These are phyloP conservation scores for Prunella himalayana DNA, from an alignment of 2,113 vertebrate species.

Conservation along the genomic window DNA sequence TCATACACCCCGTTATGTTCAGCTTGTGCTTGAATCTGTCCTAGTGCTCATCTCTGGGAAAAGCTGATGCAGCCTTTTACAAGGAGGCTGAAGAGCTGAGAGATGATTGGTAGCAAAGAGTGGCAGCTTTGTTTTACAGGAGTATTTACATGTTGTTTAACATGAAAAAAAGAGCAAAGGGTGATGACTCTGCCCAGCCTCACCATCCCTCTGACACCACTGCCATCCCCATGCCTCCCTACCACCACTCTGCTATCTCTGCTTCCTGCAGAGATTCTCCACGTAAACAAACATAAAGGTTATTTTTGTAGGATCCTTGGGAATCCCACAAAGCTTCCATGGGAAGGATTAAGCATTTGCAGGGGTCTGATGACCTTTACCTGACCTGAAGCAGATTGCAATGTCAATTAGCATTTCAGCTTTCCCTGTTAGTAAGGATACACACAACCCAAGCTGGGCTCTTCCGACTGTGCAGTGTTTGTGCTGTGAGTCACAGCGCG, in stretches of 20 bases:
- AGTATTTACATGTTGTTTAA: not conserved
- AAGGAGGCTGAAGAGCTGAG: not conserved
- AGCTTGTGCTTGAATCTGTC: not conserved
- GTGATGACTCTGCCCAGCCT: not conserved
- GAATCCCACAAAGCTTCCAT: not conserved
- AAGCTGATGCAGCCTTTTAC: not conserved
- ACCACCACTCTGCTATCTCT: not conserved
- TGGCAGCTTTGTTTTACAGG: not conserved
- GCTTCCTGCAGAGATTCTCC: not conserved
- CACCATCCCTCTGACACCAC: not conserved
- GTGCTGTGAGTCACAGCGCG: not conserved
- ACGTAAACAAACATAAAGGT: not conserved
- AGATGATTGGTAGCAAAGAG: not conserved
- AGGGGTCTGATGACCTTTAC: constrained; percentile 20
- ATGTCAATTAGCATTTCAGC: constrained; percentile 11
- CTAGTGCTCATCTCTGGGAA: not conserved
- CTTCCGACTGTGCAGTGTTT: not conserved
- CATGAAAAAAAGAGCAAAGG: not conserved
- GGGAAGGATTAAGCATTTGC: not conserved
- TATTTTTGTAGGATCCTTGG: not conserved
- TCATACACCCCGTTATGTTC: accelerated
- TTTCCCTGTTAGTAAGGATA: constrained; percentile 14
- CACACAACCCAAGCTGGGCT: not conserved
- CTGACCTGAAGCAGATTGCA: not conserved
- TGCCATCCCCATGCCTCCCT: not conserved